Percentiles rank a stretch among this genome's conserved stretches.
These are phyloP conservation scores for Julus scanicus DNA, from an alignment of 2,888 invertebrate species.

Conservation along the genomic window DNA sequence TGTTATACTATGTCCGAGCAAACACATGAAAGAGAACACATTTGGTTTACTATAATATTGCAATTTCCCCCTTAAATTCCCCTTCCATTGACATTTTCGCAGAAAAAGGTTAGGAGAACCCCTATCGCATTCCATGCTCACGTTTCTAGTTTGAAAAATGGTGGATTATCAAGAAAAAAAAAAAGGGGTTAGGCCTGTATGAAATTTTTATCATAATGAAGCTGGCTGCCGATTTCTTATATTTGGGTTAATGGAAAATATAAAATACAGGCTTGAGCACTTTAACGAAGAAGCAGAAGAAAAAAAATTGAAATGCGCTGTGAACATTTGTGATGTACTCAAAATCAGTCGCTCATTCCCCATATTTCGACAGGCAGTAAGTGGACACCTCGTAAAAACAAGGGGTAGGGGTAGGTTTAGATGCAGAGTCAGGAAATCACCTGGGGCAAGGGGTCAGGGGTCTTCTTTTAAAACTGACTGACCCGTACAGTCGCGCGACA, in stretches of 20 bases:
- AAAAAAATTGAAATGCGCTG: not conserved
- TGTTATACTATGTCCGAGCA: no score
- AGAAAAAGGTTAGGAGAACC: not conserved
- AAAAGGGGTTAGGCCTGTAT: not conserved
- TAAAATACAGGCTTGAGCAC: no score
- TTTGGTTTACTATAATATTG: not conserved
- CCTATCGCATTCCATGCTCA: not conserved
- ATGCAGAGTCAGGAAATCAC: not conserved
- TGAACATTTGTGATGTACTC: not conserved
- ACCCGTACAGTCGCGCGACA: not conserved
- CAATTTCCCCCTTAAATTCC: not conserved
- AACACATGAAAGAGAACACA: not conserved
- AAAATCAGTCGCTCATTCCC: not conserved
- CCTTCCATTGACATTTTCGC: not conserved
- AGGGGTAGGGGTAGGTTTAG: not conserved
- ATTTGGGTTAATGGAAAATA: not conserved
- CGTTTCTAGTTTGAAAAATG: conserved; percentile 1
- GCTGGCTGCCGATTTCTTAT: not conserved
- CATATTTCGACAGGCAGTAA: not conserved
- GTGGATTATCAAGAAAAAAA: not conserved
- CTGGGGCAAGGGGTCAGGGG: conserved; percentile 20
- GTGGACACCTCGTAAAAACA: not conserved
- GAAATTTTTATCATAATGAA: no score
- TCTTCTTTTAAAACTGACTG: not conserved
- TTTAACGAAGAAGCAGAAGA: not conserved